Conservation (phyloP, 2,797 vertebrate species). For the Protosalanx chinensis region DNA sequence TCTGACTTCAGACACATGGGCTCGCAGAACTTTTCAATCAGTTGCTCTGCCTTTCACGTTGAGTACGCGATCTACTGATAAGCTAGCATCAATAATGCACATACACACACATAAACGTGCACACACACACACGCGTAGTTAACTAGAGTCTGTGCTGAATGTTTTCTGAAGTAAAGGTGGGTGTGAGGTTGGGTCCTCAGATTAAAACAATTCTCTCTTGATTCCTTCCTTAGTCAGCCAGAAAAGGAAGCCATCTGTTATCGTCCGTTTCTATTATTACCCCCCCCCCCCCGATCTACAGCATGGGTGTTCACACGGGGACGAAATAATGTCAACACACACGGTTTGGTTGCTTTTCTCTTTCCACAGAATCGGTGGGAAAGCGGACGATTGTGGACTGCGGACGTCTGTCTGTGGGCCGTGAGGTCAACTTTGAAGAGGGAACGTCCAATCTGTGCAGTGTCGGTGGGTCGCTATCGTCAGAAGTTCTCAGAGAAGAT, state of each 20-base stretch:
- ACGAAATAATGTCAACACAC: conserved; percentile 27
- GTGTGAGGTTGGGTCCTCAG: conserved; percentile 35
- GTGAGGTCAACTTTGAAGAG: conserved; percentile 14
- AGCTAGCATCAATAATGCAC: not conserved
- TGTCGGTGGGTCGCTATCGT: not conserved
- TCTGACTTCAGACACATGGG: not conserved
- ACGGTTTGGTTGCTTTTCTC: conserved; percentile 24
- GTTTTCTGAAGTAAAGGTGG: conserved; percentile 46
- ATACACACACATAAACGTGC: not conserved
- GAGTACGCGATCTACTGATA: not conserved
- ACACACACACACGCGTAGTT: not conserved
- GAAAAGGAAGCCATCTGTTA: conserved; percentile 61
- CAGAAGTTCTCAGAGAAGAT: not conserved
- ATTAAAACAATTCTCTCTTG: conserved; percentile 66
- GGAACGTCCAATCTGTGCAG: conserved; percentile 9
- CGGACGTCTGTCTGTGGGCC: conserved; percentile 12
- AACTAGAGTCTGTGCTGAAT: conserved; percentile 16
- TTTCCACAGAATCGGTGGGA: conserved; percentile 11
- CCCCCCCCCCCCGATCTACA: conserved; percentile 44
- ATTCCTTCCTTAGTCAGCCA: conserved; percentile 63
- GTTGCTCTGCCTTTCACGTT: not conserved
- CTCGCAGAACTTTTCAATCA: not conserved
- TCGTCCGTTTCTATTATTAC: conserved; percentile 61
- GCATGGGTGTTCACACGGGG: conserved; percentile 47
- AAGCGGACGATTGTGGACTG: not conserved